Evolutionary conservation across 2,797 vertebrate genomes (phyloP), one percentile per base, ranked within the genome.

Genomic region (Microtus californicus): DNA sequence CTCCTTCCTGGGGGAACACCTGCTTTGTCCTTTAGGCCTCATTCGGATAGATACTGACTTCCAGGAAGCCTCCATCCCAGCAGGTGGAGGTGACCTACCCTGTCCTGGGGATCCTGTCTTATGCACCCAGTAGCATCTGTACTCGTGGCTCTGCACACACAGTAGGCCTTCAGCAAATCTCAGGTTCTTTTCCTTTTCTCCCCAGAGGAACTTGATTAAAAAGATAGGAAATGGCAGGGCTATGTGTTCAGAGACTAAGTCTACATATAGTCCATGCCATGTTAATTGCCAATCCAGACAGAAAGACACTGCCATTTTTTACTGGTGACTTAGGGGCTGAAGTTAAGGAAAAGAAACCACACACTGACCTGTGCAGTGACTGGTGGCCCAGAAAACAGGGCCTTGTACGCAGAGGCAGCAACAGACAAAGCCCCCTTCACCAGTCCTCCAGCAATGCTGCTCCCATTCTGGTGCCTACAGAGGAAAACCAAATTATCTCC

Each of bases 341-440:
- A 43, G 45, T 45, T 92, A 40, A 37, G 11, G 10, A 61, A 95
- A 97, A 86, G 29, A 56, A 95, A 59, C 71, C 25, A 89, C 40
- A 82, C 48, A 92, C 97, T 98, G 86, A 99, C 99, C 99, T 99
- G 99, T 67, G 99, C 98, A 27, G 98, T 97, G 94, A 98, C 98
- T 92, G 99, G 99, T 83, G 99, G 99, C 96, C 99, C 99, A 95
- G 99, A 99, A 98, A 99, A 99, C 21, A 99, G 98, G 85, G 99
- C 99, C 98, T 99, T 99, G 96, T 99, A 99, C 59, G 99, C 99
- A 73, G 99, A 99, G 63, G 99, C 99, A 88, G 99, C 99, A 95
- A 99, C 99, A 51, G 99, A 99, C 81, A 99, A 98, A 48, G 99
- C 99, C 93, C 99, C 99, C 94, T 99, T 99, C 95, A 99, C 98